Base-by-base conservation (phyloP, 1,140 invertebrate genomes). In the Drosophila sturtevanti region DNA sequence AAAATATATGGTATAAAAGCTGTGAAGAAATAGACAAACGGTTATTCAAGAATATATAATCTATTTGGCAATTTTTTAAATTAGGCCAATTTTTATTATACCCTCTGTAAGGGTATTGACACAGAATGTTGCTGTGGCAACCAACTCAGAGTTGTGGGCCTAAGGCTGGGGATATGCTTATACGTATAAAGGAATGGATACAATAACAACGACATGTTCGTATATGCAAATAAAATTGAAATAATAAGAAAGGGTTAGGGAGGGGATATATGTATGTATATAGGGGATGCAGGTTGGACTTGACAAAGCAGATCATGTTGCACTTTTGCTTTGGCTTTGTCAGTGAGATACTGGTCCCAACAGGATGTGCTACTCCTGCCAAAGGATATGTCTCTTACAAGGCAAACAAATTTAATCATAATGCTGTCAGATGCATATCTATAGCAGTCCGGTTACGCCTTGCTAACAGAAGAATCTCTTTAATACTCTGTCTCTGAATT, bases 331-430 rank as follows among this genome's bases (percentile, higher is more conserved):
- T 18, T 34, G 14, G 27, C 1, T 27, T 51, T 62, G 73, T 76
- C 68, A 75, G 58, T 72, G 58, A 68, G 56, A 75, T 70, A 59
- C 66, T 64, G 63, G 73, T 70, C 67, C 73, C 71, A 55, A 61
- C 74, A 68, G 74, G 73, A 70, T 77, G 73, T 77, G 61, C 74
- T 11, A 6, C 27, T 31, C 24, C 24, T 24, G 72, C 72, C 72
- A 31, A 75, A 65, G 73, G 73, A 76, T 76, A 75, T 76, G 73
- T 6, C 27, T 4, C 67, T 77, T 77, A 71, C 74, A 77, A 77
- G 73, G 73, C 74, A 77, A 77, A 77, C 74, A 77, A 77, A 77
- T 77, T 77, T 77, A 70, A 59, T 66, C 74, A 77, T 77, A 77
- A 77, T 77, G 66, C 74, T 77, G 74, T 77, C 74, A 77, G 73